Evolutionary conservation across 2,113 vertebrate species (phyloP).

Genomic region (Gracilinanus agilis): DNA sequence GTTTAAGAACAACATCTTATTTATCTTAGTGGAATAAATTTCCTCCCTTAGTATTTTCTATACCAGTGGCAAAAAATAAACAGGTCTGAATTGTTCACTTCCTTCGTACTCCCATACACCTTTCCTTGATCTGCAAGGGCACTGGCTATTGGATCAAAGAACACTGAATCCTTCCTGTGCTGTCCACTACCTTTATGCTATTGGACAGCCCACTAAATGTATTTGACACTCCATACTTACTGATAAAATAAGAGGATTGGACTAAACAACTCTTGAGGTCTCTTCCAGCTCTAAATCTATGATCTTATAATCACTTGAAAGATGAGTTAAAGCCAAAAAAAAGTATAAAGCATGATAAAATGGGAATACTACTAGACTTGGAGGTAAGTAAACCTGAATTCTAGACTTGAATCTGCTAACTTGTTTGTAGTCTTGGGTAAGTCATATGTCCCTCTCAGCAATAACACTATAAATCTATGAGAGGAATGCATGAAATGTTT

Average conservation of each 20-base stretch:
- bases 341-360: not conserved
- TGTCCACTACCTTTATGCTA: not conserved
- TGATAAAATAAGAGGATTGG: not conserved
- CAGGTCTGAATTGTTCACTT: not conserved
- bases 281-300: not conserved
- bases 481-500: not conserved
- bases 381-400: not conserved
- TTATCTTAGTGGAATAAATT: not conserved
- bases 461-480: not conserved
- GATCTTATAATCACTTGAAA: not conserved
- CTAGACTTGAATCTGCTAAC: not conserved
- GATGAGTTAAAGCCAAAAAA: not conserved
- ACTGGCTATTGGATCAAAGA: not conserved
- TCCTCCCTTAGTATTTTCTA: not conserved
- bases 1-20: not conserved
- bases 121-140: not conserved
- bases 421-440: not conserved
- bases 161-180: not conserved
- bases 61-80: not conserved
- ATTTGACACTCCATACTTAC: not conserved
- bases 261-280: not conserved
- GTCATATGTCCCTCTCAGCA: not conserved
- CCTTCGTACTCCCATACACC: not conserved
- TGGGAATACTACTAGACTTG: not conserved
- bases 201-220: not conserved